Percentiles rank a stretch among this genome's conserved stretches.
Conservation (phyloP, 2,113 vertebrate genomes). For the Scomber colias region DNA sequence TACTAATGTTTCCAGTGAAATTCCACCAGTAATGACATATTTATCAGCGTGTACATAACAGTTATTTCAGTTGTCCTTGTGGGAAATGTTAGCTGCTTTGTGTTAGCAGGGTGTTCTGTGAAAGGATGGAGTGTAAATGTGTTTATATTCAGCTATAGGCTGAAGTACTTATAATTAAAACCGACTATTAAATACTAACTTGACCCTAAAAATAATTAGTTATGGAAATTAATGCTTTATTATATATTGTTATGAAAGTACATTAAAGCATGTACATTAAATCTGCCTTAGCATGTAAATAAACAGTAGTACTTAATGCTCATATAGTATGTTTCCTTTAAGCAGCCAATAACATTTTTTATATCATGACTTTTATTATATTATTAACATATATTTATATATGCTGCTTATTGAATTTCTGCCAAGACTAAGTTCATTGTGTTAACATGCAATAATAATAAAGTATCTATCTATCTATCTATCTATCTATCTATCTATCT, state of each 20-base stretch:
- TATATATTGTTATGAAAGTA: not conserved
- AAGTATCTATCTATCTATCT: too few species aligned
- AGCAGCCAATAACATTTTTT: not conserved
- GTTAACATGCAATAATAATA: too few species aligned
- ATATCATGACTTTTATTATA: too few species aligned
- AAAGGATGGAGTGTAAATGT: not conserved
- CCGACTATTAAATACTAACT: too few species aligned
- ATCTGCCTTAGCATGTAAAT: not conserved
- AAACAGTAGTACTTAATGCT: not conserved
- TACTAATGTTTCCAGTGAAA: not conserved
- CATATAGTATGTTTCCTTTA: not conserved
- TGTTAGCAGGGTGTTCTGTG: not conserved
- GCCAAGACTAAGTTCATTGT: too few species aligned
- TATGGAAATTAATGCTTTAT: not conserved
- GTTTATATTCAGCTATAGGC: not conserved
- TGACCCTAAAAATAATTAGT: too few species aligned
- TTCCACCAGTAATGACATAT: not conserved
- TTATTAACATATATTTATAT: too few species aligned
- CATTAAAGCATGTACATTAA: not conserved
- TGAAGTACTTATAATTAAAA: too few species aligned
- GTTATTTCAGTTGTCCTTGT: slow-evolving; percentile 45
- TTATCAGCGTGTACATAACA: accelerated
- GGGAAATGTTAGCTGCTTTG: not conserved
- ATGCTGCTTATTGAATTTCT: too few species aligned
- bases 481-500: too few species aligned